A percentile compares a stretch with the other conserved stretches of the same genome.
These are phyloP conservation scores for Gopherus evgoodei DNA, from an alignment of 2,113 vertebrate genomes.

Conservation along the genomic window DNA sequence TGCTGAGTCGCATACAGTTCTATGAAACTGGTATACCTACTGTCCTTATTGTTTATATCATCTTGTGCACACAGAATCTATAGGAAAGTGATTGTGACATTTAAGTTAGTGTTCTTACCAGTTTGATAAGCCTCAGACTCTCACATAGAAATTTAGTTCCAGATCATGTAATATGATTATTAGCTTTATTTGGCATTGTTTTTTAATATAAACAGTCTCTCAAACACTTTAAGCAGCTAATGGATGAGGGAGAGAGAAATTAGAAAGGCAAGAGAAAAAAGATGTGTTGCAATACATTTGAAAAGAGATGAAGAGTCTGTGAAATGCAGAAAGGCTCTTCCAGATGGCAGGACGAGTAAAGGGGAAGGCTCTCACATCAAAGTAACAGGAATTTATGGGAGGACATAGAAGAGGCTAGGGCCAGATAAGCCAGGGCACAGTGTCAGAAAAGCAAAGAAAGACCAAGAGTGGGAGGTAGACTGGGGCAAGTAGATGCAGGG, in stretches of 20 bases:
- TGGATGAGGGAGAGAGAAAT: neutral
- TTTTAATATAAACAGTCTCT: neutral
- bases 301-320: neutral
- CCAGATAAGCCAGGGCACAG: neutral
- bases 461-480: neutral
- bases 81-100: constrained; percentile 1
- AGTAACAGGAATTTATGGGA: neutral
- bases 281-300: neutral
- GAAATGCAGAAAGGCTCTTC: neutral
- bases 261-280: neutral
- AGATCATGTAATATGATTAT: rapidly evolving
- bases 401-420: neutral
- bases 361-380: neutral
- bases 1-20: constrained; percentile 33
- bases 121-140: neutral
- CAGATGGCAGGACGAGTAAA: neutral
- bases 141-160: neutral
- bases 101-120: neutral
- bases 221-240: neutral
- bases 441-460: neutral
- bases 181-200: neutral
- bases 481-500: neutral
- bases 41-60: constrained; percentile 26
- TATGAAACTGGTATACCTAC: constrained; percentile 44
- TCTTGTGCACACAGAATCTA: neutral